Percentiles rank a stretch among this genome's conserved stretches.
These are phyloP conservation scores for Leguminivora glycinivorella DNA, from an alignment of 1,140 invertebrate species.

Conservation along the genomic window DNA sequence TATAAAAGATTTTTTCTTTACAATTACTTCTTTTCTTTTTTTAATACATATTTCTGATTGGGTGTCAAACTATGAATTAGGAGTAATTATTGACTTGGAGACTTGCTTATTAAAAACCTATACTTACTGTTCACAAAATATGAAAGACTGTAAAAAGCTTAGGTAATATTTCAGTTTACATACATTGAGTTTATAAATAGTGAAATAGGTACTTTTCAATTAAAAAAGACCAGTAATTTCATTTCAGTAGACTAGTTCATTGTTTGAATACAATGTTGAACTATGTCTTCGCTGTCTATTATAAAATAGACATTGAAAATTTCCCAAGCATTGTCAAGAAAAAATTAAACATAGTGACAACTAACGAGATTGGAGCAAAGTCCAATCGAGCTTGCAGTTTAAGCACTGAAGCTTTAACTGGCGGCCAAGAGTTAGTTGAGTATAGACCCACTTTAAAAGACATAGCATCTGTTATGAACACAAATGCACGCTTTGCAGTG, in stretches of 20 bases:
- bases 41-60: too few relatives aligned
- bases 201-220: neutral
- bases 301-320: neutral
- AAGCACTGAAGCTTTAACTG: neutral
- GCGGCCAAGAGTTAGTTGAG: neutral
- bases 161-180: neutral
- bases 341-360: neutral
- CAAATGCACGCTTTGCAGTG: conserved; percentile 1
- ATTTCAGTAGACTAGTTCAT: conserved; percentile 5
- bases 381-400: neutral
- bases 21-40: too few relatives aligned
- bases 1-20: too few relatives aligned
- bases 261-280: neutral
- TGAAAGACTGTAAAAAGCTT: neutral
- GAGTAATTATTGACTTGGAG: neutral
- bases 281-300: neutral
- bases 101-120: neutral
- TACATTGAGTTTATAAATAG: neutral
- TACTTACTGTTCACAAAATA: neutral
- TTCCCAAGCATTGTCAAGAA: neutral
- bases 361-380: neutral
- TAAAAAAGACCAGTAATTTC: conserved; percentile 26
- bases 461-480: neutral
- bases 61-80: too few relatives aligned
- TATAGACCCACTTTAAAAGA: neutral